Evolutionary conservation across 2,113 vertebrate species (phyloP), one percentile per base, ranked within the genome.

Genomic region (Rutilus rutilus): DNA sequence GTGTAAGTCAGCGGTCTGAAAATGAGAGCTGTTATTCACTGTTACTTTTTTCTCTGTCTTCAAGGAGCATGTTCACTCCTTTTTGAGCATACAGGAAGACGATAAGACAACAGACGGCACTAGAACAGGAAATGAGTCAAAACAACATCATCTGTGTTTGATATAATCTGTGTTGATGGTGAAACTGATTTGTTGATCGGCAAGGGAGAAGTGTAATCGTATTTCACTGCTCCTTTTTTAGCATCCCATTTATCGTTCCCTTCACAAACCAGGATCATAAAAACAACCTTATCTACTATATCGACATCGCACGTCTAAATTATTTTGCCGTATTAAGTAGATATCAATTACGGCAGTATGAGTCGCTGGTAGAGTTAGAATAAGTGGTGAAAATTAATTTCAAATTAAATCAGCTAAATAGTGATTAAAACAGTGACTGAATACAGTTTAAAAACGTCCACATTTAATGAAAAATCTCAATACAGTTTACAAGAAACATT

Each of bases 401-500:
- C 21, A n/a, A 73, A 73, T 42, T 14, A 69, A 69, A 69, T 69
- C 21, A 6, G 69, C 36, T 12, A 23, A 39, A 73, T 42, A 10
- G 67, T 42, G 67, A 21, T 2, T n/a, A 14, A 74, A 75, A 33
- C 1, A 64, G 33, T 6, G 12, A 78, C 33, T 30, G 6, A 67
- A 85, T 27, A 60, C 50, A 30, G 9, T 6, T 42, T 59, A 21
- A 45, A 47, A 67, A 60, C n/a, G 25, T 60, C 27, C 67, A 81
- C 78, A 60, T 81, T 86, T 81, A 86, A 74, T 73, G 39, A 52
- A 74, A 52, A 74, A 86, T 47, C 12, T 73, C 21, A 60, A 15
- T 60, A 74, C 30, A 62, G 45, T 25, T 78, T 62, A 80, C 52
- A 86, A 33, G 36, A 62, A 60, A 27, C 65, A 59, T 74, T 84